Base-by-base conservation (phyloP, 1,140 invertebrate species). In the Mylabris phalerata region DNA sequence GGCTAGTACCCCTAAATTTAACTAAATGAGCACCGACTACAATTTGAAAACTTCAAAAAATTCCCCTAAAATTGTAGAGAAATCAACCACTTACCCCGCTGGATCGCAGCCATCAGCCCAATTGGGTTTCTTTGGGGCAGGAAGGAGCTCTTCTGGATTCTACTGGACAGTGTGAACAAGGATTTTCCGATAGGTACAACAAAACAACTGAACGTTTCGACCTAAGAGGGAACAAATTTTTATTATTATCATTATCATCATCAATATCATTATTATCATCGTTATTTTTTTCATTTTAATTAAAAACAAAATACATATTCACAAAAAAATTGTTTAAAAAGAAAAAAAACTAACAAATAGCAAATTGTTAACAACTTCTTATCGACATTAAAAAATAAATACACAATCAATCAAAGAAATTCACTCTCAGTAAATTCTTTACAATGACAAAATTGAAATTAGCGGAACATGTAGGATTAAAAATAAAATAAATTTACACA, bases 291-390 rank as follows among this genome's bases (percentile, higher is more conserved):
- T 45, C 26, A 55, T 24, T 39, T 55, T 46, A 46, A 55, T 46
- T 46, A 55, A 46, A 55, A 55, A 55, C 19, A 55, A 11, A 40
- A 45, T 47, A 55, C 52, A 46, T 55, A 47, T 24, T 38, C 47
- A 41, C 40, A 45, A 55, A 46, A 45, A 55, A 43, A 55, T 47
- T 10, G 38, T 46, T 55, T 55, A 13, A 39, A 45, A 55, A 55
- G 46, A 55, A 27, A 55, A n/a, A 55, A 55, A 55, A 55, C 27
- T 44, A 43, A 24, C 44, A 52, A 52, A 52, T 26, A 26, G 44
- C 47, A 46, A 40, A 55, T 32, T 47, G 40, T 38, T 42, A 32
- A 55, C 24, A 55, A 46, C 47, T 32, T 45, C 38, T 46, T 46
- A 55, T 54, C 46, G 44, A 55, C 10, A 47, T 39, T 45, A 54